Evolutionary conservation across 2,888 invertebrate species (phyloP).

Genomic region (Pollenia angustigena): DNA sequence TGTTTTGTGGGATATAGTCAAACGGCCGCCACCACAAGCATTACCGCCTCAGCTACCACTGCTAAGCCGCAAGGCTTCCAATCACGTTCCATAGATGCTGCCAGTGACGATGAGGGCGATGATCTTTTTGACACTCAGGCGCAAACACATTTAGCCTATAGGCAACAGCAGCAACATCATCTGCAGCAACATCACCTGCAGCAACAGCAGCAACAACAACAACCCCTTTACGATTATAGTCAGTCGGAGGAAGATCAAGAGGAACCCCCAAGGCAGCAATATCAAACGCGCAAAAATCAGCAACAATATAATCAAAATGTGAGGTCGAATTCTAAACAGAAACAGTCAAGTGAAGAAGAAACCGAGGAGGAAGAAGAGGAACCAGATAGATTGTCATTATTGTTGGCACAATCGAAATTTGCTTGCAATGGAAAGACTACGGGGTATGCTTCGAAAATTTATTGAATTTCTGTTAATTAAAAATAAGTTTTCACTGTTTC

Average conservation of each 20-base stretch:
- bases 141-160: constrained; percentile 83
- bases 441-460: constrained; percentile 84
- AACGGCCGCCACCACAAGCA: constrained; percentile 75
- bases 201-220: constrained; percentile 76
- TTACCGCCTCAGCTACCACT: constrained; percentile 79
- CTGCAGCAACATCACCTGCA: constrained; percentile 75
- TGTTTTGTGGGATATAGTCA: constrained; percentile 78
- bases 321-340: constrained; percentile 74
- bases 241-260: constrained; percentile 82
- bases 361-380: constrained; percentile 90
- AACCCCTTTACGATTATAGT: constrained; percentile 81
- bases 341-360: constrained; percentile 86
- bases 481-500: background rate
- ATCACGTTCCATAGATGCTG: constrained; percentile 80
- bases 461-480: background rate
- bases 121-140: constrained; percentile 83
- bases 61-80: constrained; percentile 82
- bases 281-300: constrained; percentile 80
- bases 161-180: constrained; percentile 75
- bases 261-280: constrained; percentile 81
- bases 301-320: constrained; percentile 80
- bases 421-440: constrained; percentile 91
- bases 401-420: constrained; percentile 93
- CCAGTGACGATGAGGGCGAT: constrained; percentile 78
- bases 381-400: constrained; percentile 91